Base-by-base conservation (phyloP, 2,113 vertebrate species). In the Onychostoma macrolepis region DNA sequence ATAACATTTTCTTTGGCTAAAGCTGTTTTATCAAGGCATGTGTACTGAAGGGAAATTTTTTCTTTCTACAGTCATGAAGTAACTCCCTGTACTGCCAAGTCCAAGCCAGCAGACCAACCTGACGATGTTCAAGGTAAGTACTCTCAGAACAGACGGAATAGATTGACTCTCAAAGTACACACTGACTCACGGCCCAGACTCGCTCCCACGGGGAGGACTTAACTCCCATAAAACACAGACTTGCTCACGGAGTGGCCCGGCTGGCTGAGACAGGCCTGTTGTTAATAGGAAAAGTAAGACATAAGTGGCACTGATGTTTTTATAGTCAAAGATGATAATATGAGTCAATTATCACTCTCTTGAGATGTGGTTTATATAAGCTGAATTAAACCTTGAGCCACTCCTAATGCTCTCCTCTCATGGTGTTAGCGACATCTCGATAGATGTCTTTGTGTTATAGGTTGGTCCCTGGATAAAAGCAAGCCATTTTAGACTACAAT, bases 11-110 rank as follows among this genome's bases (percentile, higher is more conserved):
- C 56, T 65, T 81, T 80, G 33, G 48, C 24, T 45, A 26, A 76
- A 17, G n/a, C 24, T 0, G n/a, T 50, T 36, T 48, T 85, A 58
- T 75, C 3, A 24, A 41, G 38, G 8, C 38, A 26, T 15, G 77
- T 48, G 75, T 79, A 83, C 48, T 85, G 72, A 92, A 90, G 69
- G 90, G 86, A 86, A 91, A 91, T 89, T 80, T 89, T 80, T 94
- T 91, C 87, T 90, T 90, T 91, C 89, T 92, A 83, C 93, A 96
- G 95, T 87, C 92, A 94, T 78, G 93, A 92, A 91, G 91, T 91
- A 84, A 90, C 92, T 89, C 86, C 87, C 36, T 93, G 92, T 91
- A 92, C 94, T 91, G 91, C 92, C 90, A 93, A 90, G 91, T 82
- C 87, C 90, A 93, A 91, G 89, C 90, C 93, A 86, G 93, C 89